Evolutionary conservation across 2,888 invertebrate genomes (phyloP), one percentile per base, ranked within the genome.

Genomic region (Acronicta psi): DNA sequence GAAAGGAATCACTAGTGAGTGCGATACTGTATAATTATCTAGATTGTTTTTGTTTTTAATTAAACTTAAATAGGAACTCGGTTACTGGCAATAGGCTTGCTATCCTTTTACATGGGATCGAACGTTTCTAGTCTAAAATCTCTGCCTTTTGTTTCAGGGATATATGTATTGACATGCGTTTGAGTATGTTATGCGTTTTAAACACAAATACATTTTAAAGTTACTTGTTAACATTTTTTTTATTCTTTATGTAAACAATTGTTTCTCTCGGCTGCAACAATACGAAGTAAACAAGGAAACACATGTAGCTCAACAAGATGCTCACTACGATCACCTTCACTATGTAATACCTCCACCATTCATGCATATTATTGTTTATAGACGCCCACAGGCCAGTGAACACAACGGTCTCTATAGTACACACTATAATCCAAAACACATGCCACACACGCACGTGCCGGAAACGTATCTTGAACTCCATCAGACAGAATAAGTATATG

Each of bases 391-490:
- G 84, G n/a, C 95, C 85, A n/a, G 96, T 96, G 91, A 97, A 96
- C 16, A 95, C 77, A 43, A 96, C 89, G 77, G 96, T 97, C 88
- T 97, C 96, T 25, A 93, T 71, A 59, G 96, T 95, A 43, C 96
- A 95, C 43, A 97, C 90, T 50, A 95, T 83, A 78, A 96, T 95
- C 91, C 96, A 97, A 49, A 95, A 95, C 66, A 95, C 89, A 75
- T 97, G 96, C 95, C 97, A 96, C 52, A 95, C 92, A 5, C 96
- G 95, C 17, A 96, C 95, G 79, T 96, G 96, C 69, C 96, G 96
- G 83, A 97, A 97, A 85, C 96, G 96, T 54, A 97, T 95, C 83
- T 97, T 96, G 77, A 97, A 97, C 88, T 97, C 97, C 81, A 97
- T 95, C 42, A 97, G 91, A 79, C 96, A 96, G 83, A 97, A 96